A percentile compares a stretch with the other conserved stretches of the same genome.
Evolutionary conservation across 2,113 vertebrate species (phyloP).

Genomic region (Nothobranchius kuhntae): DNA sequence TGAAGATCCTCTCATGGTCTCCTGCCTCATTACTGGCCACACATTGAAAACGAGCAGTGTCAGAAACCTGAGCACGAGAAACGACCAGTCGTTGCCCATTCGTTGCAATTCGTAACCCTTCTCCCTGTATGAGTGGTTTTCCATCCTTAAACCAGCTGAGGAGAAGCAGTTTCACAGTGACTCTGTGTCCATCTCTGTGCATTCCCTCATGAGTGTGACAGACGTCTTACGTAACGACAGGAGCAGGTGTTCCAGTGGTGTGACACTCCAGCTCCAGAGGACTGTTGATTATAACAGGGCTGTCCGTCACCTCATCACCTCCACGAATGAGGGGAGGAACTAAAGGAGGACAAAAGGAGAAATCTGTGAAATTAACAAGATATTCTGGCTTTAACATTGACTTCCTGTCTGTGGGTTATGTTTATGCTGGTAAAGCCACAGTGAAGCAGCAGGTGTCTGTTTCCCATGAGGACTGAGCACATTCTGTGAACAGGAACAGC

Average conservation of each 20-base stretch:
- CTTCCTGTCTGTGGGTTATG: background rate
- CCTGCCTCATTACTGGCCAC: slow-evolving; percentile 90
- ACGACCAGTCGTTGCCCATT: slow-evolving; percentile 86
- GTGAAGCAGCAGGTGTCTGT: slow-evolving; percentile 19
- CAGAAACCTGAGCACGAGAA: slow-evolving; percentile 85
- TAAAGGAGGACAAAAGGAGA: slow-evolving; percentile 33
- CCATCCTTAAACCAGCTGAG: slow-evolving; percentile 92
- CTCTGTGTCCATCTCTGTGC: background rate
- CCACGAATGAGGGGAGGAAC: slow-evolving; percentile 89
- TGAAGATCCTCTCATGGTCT: slow-evolving; percentile 84
- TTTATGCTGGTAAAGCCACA: background rate
- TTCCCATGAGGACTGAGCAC: slow-evolving; percentile 23
- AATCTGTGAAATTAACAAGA: background rate
- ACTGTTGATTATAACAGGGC: slow-evolving; percentile 83
- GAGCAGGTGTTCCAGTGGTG: slow-evolving; percentile 84
- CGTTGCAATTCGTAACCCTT: slow-evolving; percentile 78
- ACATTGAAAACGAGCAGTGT: slow-evolving; percentile 89
- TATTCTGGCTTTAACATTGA: background rate
- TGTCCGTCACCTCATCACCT: slow-evolving; percentile 79
- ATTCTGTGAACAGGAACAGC: background rate
- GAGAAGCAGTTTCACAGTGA: background rate
- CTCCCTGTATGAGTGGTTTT: slow-evolving; percentile 77
- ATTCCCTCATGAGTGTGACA: background rate
- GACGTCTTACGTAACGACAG: slow-evolving; percentile 85
- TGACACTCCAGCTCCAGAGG: slow-evolving; percentile 89